phyloP scores from a whole-genome alignment of 2,888 invertebrate species.

The Steinernema scapterisci region DNA sequence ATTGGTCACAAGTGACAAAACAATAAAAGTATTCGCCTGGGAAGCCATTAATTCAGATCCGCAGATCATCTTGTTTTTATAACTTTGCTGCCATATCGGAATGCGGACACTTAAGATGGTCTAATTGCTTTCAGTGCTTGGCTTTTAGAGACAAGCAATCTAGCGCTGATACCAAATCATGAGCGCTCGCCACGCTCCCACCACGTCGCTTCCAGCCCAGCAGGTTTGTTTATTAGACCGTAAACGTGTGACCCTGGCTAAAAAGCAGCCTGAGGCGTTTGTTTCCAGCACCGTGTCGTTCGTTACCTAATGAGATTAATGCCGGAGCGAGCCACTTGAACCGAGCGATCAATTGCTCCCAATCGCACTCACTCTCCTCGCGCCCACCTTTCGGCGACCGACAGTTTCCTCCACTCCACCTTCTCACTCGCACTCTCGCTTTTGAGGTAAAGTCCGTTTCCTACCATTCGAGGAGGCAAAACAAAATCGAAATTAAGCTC shows the following conservation, averaged over 20 bases:
- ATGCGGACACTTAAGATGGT: not conserved
- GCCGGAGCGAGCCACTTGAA: not conserved
- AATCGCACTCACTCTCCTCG: not conserved
- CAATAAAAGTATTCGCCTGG: slow-evolving; percentile 14
- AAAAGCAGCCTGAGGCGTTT: not conserved
- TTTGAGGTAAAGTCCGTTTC: too few relatives aligned
- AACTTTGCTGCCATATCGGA: not conserved
- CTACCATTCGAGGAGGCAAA: too few relatives aligned
- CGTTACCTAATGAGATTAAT: slow-evolving; percentile 3
- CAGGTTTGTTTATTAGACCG: not conserved
- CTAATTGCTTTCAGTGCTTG: slow-evolving; percentile 17
- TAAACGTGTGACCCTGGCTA: not conserved
- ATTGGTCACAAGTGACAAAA: slow-evolving; percentile 1
- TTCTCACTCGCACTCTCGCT: too few relatives aligned
- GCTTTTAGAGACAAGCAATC: not conserved
- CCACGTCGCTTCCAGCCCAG: not conserved
- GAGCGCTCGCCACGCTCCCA: not conserved
- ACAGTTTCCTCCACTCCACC: too few relatives aligned
- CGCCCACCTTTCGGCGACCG: too few relatives aligned
- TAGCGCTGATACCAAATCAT: slow-evolving; percentile 9
- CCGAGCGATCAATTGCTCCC: not conserved
- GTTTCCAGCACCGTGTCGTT: not conserved
- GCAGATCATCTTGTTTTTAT: slow-evolving; percentile 27
- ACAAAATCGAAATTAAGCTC: not conserved
- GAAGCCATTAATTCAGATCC: slow-evolving; percentile 27